Base-by-base conservation (phyloP, 2,888 invertebrate genomes). In the Pseudoips prasinana region DNA sequence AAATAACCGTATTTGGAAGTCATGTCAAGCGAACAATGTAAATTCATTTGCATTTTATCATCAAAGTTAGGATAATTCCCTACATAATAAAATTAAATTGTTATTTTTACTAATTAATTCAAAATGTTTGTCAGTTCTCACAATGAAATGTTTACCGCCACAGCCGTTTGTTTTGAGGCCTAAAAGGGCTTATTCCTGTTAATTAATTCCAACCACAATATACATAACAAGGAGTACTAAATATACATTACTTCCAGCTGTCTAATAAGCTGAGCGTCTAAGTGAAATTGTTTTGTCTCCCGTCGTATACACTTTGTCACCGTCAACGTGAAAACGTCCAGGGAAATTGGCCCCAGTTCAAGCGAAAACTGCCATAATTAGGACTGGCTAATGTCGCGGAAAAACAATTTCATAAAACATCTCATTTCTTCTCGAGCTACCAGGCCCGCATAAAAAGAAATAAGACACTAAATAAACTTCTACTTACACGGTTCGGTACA, bases 341-440 rank as follows among this genome's bases (percentile, higher is more conserved):
- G 68, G 73, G 72, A 77, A 85, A 85, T 86, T 80, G 84, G 74
- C 64, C 72, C 55, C 56, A 58, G 67, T 73, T 71, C 73, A 70
- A 73, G 67, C 64, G 68, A 60, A 51, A 61, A 50, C 34, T 34
- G 37, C 67, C 77, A 80, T 86, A 87, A 88, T 88, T 87, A 88
- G 82, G 81, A 67, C 70, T 51, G 78, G 77, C 73, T 84, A 87
- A 87, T 84, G 85, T 86, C 58, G 66, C 73, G 79, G 82, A 87
- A 88, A 88, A 85, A 85, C 84, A 87, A 87, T 86, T 87, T 86
- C 79, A 84, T 86, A 86, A 84, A 85, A 86, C 76, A 81, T 84
- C 79, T 76, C 73, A 67, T 80, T 75, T 70, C 75, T 73, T 64
- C 46, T 58, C 57, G 61, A 57, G 58, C 40, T 60, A 57, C 64